phyloP scores from a whole-genome alignment of 92 coral and sea anemone species.

The Phenganax marumi region DNA sequence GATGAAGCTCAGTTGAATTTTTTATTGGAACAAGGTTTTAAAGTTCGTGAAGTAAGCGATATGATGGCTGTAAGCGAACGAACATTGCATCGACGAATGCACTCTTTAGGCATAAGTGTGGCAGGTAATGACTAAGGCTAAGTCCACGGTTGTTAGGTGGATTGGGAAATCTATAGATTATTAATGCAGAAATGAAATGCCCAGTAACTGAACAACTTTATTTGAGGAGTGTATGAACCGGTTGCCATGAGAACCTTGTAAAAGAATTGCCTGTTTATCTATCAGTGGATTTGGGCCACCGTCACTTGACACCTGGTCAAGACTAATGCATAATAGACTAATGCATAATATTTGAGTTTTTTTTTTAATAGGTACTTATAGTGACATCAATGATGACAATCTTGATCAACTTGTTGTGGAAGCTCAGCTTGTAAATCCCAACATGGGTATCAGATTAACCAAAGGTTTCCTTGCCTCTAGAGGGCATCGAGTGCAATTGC shows the following conservation, averaged over 20 bases:
- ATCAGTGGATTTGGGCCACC: no score
- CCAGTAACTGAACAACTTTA: no score
- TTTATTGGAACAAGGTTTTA: constrained; percentile 62
- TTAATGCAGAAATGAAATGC: no score
- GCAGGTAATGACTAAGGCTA: constrained; percentile 50
- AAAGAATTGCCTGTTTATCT: no score
- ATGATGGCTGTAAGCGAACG: constrained; percentile 57
- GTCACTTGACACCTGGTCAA: no score
- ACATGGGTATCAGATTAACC: constrained; percentile 47
- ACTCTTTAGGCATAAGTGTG: constrained; percentile 54
- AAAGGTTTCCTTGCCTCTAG: constrained; percentile 46
- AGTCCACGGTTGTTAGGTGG: no score
- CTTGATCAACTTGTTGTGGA: constrained; percentile 49
- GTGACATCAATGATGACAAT: constrained; percentile 51
- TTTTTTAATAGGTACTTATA: constrained; percentile 52
- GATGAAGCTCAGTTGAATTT: constrained; percentile 52
- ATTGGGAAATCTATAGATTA: no score
- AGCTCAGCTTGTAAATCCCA: constrained; percentile 49
- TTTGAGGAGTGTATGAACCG: no score
- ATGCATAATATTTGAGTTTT: no score
- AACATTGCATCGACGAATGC: constrained; percentile 63
- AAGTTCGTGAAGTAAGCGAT: constrained; percentile 43
- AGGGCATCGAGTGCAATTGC: constrained; percentile 55
- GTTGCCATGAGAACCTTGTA: no score
- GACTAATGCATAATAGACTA: no score